Base-by-base conservation (phyloP, 2,113 vertebrate genomes). In the Chrysemys picta region DNA sequence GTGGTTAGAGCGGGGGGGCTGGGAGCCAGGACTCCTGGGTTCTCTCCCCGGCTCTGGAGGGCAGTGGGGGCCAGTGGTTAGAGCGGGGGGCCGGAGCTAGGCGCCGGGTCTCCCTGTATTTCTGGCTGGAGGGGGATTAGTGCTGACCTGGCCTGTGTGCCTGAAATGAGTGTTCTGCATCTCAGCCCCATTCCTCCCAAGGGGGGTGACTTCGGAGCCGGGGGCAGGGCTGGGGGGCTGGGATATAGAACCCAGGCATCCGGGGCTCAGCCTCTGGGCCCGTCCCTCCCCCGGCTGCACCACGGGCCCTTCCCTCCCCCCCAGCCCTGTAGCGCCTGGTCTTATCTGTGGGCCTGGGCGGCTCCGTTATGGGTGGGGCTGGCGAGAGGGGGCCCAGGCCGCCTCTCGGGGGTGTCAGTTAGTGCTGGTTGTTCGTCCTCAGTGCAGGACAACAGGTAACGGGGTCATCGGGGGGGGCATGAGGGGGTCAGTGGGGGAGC, bases 361-460 rank as follows among this genome's bases (percentile, higher is more conserved):
- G 52, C 80, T 27, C 49, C n/a, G 42, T 49, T 53, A 87, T 54
- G 85, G 82, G 80, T 21, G 88, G 52, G 80, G 47, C 16, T 62
- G 79, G 53, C 10, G 25, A 52, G 21, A 38, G 57, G 22, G 49
- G 79, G 69, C 38, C 79, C 38, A 50, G n/a, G 47, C 59, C 78
- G 59, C 50, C 85, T 85, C 42, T 22, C 78, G 56, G 54, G 47
- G 80, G 79, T 25, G 49, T 3, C 19, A 9, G 50, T 14, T 87
- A 86, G 80, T 86, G 89, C 50, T 22, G 54, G 65, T 82, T 98
- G 99, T 99, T 99, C 99, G 99, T 99, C 99, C 99, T 99, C 99
- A 99, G 99, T 99, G 99, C 98, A 99, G 99, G 99, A 98, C 99
- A 99, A 99, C 99, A 99, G 99, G 99, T 99, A 96, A 17, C 4